Base-by-base conservation (phyloP, 2,113 vertebrate species). In the Alligator mississippiensis region DNA sequence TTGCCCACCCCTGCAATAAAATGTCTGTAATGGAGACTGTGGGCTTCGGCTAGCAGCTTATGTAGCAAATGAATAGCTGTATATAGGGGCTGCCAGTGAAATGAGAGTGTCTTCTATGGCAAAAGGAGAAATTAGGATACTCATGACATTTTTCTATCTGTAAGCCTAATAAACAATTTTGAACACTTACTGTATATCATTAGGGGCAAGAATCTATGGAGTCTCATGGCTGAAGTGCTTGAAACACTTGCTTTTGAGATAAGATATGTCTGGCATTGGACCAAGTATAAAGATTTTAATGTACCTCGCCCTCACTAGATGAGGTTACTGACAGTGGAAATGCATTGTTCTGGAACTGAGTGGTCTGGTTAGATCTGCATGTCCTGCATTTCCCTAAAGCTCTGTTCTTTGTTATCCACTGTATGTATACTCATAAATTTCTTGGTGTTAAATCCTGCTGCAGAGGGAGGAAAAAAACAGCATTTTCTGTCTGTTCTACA, bases 191-290 rank as follows among this genome's bases (percentile, higher is more conserved):
- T 63, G 24, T 77, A 28, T 2, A 0, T 54, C 16, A 77, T 28
- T 47, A 2, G 4, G 7, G 57, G 57, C n/a, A 80, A 55, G 54
- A 61, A 74, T 54, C 28, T n/a, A 3, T 24, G 14, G 19, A 7
- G 1, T 9, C 5, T 0, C 0, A 27, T 30, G 77, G 25, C 15
- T 27, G 74, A 25, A 72, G 11, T 14, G 1, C n/a, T 1, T 70
- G 66, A 6, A 24, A 13, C 24, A 6, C 70, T 80, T 0, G 1
- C 64, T 77, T 82, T 9, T 28, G 80, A 27, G 63, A 11, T 17
- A 4, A 70, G 57, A 10, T 38, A 80, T n/a, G 27, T 47, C n/a
- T 93, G 66, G 21, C 28, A 5, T 1, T 47, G n/a, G 68, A 58
- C 57, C 68, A 76, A 63, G 47, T 72, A 22, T 47, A 19, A 74